phyloP scores from a whole-genome alignment of 2,888 invertebrate species.

The Brachycybe producta region DNA sequence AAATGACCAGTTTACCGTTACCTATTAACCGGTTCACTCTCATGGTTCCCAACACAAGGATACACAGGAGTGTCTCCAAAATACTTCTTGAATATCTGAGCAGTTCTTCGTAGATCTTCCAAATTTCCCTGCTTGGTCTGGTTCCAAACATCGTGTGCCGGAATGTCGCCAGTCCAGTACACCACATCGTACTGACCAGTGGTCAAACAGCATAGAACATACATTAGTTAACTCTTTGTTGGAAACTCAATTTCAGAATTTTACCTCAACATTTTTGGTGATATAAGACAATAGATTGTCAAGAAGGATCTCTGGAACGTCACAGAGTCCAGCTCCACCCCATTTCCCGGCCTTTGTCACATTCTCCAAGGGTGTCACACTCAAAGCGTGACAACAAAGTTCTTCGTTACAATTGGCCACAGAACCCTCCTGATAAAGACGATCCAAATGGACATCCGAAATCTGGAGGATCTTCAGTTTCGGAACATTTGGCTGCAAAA shows the following conservation, averaged over 20 bases:
- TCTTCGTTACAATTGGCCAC: conserved; percentile 59
- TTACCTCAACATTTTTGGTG: conserved; percentile 41
- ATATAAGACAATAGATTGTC: conserved; percentile 52
- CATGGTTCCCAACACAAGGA: conserved; percentile 91
- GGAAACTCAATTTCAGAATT: background rate
- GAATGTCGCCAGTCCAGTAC: conserved; percentile 90
- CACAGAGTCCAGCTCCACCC: conserved; percentile 68
- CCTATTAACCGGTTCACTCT: conserved; percentile 91
- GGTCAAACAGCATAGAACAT: background rate
- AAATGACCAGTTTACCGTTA: conserved; percentile 34
- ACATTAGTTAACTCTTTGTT: background rate
- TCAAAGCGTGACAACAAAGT: conserved; percentile 56
- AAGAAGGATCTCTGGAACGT: conserved; percentile 55
- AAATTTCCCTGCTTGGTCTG: conserved; percentile 65
- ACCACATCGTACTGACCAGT: conserved; percentile 40
- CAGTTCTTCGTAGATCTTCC: conserved; percentile 69
- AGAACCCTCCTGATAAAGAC: conserved; percentile 50
- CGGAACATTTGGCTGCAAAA: conserved; percentile 17
- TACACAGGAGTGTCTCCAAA: conserved; percentile 78
- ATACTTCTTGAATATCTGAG: conserved; percentile 67
- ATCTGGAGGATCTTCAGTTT: conserved; percentile 46
- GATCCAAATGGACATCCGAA: conserved; percentile 68
- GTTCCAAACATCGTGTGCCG: conserved; percentile 90
- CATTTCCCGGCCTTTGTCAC: conserved; percentile 52
- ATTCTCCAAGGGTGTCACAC: conserved; percentile 30